phyloP scores from a whole-genome alignment of 1,140 invertebrate species.

The Drosophila ficusphila region DNA sequence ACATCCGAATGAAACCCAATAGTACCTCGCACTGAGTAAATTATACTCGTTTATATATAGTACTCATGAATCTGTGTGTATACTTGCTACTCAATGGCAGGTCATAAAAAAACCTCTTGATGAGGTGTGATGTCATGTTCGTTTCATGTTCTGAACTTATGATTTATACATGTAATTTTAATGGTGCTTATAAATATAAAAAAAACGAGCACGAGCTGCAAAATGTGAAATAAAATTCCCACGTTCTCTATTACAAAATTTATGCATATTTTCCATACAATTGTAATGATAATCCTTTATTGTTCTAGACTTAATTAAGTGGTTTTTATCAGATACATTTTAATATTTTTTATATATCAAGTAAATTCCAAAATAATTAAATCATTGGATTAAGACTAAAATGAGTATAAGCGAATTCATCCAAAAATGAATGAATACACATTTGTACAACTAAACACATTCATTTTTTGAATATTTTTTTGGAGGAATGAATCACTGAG shows the following conservation, averaged over 20 bases:
- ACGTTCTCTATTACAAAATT: background rate
- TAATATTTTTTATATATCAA: too few relatives aligned
- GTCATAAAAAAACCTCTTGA: conserved; percentile 40
- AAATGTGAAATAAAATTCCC: conserved; percentile 7
- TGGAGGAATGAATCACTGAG: too few relatives aligned
- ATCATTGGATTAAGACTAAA: too few relatives aligned
- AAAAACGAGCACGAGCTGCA: conserved; percentile 4
- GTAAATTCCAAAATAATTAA: too few relatives aligned
- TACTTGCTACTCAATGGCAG: conserved; percentile 18
- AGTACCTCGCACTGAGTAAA: background rate
- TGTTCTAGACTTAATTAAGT: too few relatives aligned
- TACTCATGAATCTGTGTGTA: conserved; percentile 6
- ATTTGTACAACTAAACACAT: too few relatives aligned
- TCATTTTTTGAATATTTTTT: too few relatives aligned
- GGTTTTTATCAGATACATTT: too few relatives aligned
- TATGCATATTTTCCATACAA: background rate
- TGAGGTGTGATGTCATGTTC: conserved; percentile 38
- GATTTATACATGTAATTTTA: conserved; percentile 30
- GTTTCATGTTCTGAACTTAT: conserved; percentile 31
- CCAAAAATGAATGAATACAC: too few relatives aligned
- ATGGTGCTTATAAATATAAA: conserved; percentile 23
- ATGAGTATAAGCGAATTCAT: too few relatives aligned
- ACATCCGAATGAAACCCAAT: conserved; percentile 3
- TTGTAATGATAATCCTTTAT: background rate
- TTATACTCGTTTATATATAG: conserved; percentile 4